These are phyloP conservation scores for Apostichopus californicus DNA, from an alignment of 35 echinoderm and acorn worm genomes.

Conservation along the genomic window DNA sequence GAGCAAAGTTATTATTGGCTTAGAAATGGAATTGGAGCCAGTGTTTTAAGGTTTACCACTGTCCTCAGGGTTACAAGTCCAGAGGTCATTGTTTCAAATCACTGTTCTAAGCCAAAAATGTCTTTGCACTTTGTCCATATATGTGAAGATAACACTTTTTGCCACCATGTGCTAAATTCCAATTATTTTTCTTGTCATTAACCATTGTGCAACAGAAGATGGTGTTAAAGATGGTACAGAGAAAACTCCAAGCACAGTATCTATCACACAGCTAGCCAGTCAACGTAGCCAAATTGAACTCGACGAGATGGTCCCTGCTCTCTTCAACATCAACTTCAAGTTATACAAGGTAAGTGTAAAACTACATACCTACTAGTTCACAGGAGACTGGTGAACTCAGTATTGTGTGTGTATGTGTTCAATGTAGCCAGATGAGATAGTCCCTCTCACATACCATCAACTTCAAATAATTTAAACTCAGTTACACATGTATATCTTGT, in stretches of 20 bases:
- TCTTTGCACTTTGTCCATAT: too few species aligned
- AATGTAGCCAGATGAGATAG: conserved; percentile 47
- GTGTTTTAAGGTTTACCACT: too few species aligned
- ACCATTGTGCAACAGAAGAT: not conserved
- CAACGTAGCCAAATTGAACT: not conserved
- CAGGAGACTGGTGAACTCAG: too few species aligned
- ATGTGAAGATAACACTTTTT: too few species aligned
- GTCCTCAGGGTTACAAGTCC: too few species aligned
- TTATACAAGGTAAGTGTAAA: conserved; percentile 64
- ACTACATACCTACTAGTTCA: too few species aligned
- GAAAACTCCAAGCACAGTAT: not conserved
- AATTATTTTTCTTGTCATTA: too few species aligned
- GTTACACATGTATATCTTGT: not conserved
- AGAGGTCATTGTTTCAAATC: too few species aligned
- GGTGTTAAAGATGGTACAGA: conserved; percentile 15
- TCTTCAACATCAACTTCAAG: conserved; percentile 72
- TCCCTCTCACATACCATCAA: conserved; percentile 67
- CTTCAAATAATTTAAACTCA: conserved; percentile 64
- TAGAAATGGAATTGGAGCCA: too few species aligned
- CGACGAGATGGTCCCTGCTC: conserved; percentile 63
- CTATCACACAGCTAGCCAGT: conserved; percentile 27
- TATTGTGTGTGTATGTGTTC: not conserved
- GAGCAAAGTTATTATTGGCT: too few species aligned
- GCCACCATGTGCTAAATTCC: too few species aligned
- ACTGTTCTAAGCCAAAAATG: too few species aligned